Percentiles rank a stretch among this genome's conserved stretches.
Evolutionary conservation across 2,113 vertebrate genomes (phyloP).

Genomic region (Cyprinodon tularosa): DNA sequence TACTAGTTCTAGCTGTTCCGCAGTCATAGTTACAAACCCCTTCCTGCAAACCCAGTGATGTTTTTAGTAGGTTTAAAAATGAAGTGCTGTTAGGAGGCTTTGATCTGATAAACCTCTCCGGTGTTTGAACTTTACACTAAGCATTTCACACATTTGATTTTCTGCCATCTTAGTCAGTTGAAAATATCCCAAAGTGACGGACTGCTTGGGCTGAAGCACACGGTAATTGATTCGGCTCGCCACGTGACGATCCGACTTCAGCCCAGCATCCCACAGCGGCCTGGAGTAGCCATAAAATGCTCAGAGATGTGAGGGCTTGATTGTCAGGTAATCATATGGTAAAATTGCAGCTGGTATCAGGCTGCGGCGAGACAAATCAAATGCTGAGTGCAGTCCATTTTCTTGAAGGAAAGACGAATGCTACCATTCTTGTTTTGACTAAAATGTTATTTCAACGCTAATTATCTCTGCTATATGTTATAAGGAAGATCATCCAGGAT

Average conservation of each 20-base stretch:
- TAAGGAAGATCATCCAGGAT: conserved; percentile 5
- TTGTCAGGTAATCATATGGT: conserved; percentile 29
- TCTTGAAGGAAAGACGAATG: not conserved
- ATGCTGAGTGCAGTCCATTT: conserved; percentile 2
- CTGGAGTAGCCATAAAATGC: not conserved
- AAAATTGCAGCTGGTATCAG: conserved; percentile 7
- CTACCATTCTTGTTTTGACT: not conserved
- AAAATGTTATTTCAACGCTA: not conserved
- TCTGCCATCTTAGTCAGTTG: conserved; percentile 19
- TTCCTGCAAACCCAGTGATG: not conserved
- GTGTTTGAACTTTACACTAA: conserved; percentile 43
- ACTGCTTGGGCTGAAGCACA: conserved; percentile 19
- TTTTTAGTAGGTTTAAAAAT: conserved; percentile 12
- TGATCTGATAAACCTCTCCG: conserved; percentile 37
- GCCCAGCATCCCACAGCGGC: not conserved
- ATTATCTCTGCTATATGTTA: not conserved
- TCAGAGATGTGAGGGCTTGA: conserved; percentile 31
- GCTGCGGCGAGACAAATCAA: conserved; percentile 7
- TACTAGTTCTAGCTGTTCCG: not conserved
- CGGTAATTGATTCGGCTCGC: conserved; percentile 1
- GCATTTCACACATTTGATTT: conserved; percentile 41
- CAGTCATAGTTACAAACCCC: not conserved
- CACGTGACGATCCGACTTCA: not conserved
- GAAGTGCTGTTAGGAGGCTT: conserved; percentile 34
- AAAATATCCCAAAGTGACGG: conserved; percentile 41